Conservation (phyloP, 2,113 vertebrate species). For the Riparia riparia region DNA sequence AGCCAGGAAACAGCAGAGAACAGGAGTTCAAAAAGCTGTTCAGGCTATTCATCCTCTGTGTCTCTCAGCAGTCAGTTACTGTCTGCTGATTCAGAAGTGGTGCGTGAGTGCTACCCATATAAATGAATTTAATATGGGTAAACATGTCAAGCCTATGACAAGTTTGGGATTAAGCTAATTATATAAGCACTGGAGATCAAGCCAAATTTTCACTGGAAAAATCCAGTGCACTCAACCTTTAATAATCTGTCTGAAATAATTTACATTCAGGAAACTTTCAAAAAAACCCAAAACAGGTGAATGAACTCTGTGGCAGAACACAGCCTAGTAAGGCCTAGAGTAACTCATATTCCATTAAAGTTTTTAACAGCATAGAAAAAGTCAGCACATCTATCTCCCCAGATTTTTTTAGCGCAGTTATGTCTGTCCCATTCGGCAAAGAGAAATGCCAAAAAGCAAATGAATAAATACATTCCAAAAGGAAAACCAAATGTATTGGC, state of each 20-base stretch:
- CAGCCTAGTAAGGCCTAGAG: background rate
- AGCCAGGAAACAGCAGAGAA: conserved; percentile 3
- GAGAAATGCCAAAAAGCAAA: background rate
- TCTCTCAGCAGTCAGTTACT: background rate
- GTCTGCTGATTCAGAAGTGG: background rate
- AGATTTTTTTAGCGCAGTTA: background rate
- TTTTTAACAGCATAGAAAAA: background rate
- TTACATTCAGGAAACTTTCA: background rate
- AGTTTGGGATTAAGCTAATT: background rate
- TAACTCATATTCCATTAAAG: background rate
- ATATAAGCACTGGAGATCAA: background rate
- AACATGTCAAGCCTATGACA: conserved; percentile 10
- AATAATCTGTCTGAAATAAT: background rate
- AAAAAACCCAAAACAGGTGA: background rate
- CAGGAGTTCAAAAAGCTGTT: background rate
- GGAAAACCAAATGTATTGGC: background rate
- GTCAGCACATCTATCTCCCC: background rate
- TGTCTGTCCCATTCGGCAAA: background rate
- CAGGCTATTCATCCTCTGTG: background rate
- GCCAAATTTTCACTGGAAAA: background rate
- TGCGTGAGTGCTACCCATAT: background rate
- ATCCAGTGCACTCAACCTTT: background rate
- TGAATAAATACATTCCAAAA: background rate
- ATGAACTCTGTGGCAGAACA: background rate
- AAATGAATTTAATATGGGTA: conserved; percentile 1